Conservation (phyloP, 1,140 invertebrate genomes). For the Eubasilissa regina region DNA sequence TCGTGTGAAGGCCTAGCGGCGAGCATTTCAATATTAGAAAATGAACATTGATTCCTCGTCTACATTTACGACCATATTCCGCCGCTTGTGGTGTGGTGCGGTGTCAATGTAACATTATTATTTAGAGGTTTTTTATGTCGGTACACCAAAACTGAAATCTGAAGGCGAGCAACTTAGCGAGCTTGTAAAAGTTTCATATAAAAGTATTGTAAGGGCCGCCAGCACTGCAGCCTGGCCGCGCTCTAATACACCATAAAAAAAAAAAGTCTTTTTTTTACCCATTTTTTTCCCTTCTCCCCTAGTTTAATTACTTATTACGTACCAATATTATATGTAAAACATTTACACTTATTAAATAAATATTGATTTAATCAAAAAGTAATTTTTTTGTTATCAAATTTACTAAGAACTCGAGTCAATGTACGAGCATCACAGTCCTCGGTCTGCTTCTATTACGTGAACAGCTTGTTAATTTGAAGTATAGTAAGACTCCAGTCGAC, state of each 20-base stretch:
- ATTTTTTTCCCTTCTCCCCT: background rate
- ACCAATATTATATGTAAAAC: too few species aligned
- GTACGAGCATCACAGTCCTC: too few species aligned
- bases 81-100: background rate
- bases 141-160: background rate
- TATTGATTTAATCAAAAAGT: too few species aligned
- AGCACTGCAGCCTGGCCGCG: background rate
- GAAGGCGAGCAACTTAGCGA: slow-evolving; percentile 6
- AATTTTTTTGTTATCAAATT: too few species aligned
- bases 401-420: too few species aligned
- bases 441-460: too few species aligned
- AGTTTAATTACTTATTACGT: background rate
- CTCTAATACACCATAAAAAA: slow-evolving; percentile 28
- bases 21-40: background rate
- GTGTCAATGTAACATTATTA: background rate
- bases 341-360: too few species aligned
- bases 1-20: background rate
- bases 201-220: slow-evolving; percentile 12
- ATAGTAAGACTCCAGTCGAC: too few species aligned
- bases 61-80: background rate
- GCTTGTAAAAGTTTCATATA: slow-evolving; percentile 14
- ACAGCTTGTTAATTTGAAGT: too few species aligned
- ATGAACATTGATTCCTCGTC: background rate
- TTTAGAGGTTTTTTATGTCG: slow-evolving; percentile 14
- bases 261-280: slow-evolving; percentile 14